Conservation (phyloP, 2,113 vertebrate genomes). For the Donacobius atricapilla region DNA sequence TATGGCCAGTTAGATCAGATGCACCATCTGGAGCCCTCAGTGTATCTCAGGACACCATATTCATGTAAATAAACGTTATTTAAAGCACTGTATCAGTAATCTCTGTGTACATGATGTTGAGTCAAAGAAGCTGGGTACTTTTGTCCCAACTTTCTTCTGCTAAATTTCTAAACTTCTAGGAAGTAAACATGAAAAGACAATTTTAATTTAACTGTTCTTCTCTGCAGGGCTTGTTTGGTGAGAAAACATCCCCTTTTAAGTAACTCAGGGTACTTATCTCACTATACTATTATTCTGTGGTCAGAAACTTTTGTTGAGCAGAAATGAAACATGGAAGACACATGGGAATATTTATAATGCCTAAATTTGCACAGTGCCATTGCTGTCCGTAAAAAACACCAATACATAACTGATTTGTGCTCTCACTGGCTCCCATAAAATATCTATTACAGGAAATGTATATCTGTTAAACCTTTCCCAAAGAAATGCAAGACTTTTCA, state of each 20-base stretch:
- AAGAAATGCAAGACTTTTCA: background rate
- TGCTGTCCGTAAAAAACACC: background rate
- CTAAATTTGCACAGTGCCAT: background rate
- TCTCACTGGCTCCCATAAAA: background rate
- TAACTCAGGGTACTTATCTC: background rate
- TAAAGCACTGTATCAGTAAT: background rate
- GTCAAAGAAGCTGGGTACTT: background rate
- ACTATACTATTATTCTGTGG: background rate
- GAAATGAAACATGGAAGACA: background rate
- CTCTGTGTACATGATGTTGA: accelerated
- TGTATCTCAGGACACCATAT: background rate
- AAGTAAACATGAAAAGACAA: background rate
- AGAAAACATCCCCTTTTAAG: background rate
- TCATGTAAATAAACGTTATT: background rate
- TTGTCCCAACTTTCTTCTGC: background rate
- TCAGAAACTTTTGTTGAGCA: background rate
- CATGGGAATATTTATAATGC: background rate
- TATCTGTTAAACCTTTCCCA: background rate
- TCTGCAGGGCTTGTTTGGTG: background rate
- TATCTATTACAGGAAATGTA: background rate
- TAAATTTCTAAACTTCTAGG: background rate
- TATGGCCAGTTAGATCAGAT: background rate
- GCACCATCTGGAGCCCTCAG: background rate
- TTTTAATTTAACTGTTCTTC: background rate
- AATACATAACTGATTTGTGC: background rate